Evolutionary conservation across 2,797 vertebrate genomes (phyloP).

Genomic region (Apogon talboti): DNA sequence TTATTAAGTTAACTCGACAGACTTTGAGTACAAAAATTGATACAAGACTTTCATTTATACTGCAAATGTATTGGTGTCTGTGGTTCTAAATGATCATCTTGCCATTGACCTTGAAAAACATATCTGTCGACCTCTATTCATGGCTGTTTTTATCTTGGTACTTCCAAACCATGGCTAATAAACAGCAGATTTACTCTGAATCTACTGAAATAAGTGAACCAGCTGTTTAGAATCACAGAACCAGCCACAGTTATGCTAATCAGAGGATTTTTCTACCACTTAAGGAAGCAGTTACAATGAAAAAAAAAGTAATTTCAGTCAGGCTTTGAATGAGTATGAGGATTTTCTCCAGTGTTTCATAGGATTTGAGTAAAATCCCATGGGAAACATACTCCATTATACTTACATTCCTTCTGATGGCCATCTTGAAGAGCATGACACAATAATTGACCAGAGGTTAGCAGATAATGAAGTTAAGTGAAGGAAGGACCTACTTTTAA

Average conservation of each 20-base stretch:
- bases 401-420: slow-evolving; percentile 37
- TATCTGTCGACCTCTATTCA: no score
- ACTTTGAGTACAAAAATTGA: no score
- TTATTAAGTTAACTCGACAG: no score
- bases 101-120: no score
- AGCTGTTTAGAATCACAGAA: not conserved
- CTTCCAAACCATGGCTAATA: slow-evolving; percentile 14
- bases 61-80: no score
- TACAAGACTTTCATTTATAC: no score
- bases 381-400: not conserved
- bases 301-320: slow-evolving; percentile 6
- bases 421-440: slow-evolving; percentile 15
- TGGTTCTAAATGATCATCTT: no score
- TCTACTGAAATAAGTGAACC: not conserved
- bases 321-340: not conserved
- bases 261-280: slow-evolving; percentile 18
- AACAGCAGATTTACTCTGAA: not conserved
- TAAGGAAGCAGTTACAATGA: slow-evolving; percentile 9
- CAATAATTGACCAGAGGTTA: slow-evolving; percentile 12
- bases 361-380: not conserved
- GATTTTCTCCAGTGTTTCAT: not conserved
- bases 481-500: not conserved
- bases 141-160: no score
- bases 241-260: not conserved
- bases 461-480: not conserved